These are phyloP conservation scores for Pammene fasciana DNA, from an alignment of 2,888 invertebrate species.

Conservation along the genomic window DNA sequence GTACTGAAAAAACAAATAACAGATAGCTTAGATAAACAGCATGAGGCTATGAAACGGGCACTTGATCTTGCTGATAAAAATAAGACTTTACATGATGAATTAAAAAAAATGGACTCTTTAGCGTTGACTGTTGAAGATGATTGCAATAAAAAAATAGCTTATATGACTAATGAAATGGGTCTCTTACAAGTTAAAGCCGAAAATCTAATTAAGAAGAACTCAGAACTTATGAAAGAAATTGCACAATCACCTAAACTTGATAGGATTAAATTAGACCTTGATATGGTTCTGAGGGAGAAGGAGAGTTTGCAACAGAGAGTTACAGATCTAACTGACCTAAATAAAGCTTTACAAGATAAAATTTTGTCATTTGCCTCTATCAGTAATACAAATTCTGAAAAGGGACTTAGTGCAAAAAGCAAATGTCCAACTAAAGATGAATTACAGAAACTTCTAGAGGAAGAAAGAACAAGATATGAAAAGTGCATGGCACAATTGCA, in stretches of 20 bases:
- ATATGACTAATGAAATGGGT: conserved; percentile 84
- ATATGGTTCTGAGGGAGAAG: conserved; percentile 65
- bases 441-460: conserved; percentile 65
- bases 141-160: conserved; percentile 87
- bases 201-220: conserved; percentile 63
- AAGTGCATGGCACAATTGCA: conserved; percentile 65
- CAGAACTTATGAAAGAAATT: conserved; percentile 84
- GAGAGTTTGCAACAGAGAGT: conserved; percentile 74
- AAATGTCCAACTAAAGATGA: conserved; percentile 69
- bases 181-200: conserved; percentile 84
- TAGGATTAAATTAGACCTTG: conserved; percentile 58
- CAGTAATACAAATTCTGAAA: conserved; percentile 52
- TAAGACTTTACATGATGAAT: conserved; percentile 86
- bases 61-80: conserved; percentile 89
- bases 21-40: conserved; percentile 86
- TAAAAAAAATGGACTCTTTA: conserved; percentile 88
- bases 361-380: conserved; percentile 60
- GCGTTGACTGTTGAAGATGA: conserved; percentile 90
- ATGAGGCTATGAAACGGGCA: conserved; percentile 91
- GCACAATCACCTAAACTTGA: conserved; percentile 55
- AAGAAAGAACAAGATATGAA: conserved; percentile 77
- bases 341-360: conserved; percentile 78
- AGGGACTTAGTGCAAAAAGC: conserved; percentile 49
- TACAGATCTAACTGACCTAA: conserved; percentile 75
- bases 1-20: conserved; percentile 74